phyloP scores from a whole-genome alignment of 2,797 vertebrate genomes.

The Garrulus glandarius region DNA sequence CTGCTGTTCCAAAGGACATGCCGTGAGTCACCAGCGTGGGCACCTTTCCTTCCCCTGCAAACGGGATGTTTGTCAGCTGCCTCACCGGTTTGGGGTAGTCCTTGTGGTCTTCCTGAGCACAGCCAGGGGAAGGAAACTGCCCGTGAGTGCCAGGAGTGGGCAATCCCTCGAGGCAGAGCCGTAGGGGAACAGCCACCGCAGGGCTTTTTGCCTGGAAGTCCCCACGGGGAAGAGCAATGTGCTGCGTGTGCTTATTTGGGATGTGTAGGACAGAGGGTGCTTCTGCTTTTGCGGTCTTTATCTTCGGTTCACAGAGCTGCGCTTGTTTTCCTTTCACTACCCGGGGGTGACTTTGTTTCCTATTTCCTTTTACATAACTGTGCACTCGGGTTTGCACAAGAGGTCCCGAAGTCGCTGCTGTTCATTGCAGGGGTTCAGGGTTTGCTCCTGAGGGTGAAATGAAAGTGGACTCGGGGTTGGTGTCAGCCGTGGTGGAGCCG shows the following conservation, averaged over 20 bases:
- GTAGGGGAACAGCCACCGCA: fast-evolving
- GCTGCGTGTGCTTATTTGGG: background rate
- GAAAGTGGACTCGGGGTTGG: background rate
- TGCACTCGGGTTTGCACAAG: background rate
- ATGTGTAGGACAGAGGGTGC: background rate
- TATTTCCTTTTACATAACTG: background rate
- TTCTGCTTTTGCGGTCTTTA: constrained; percentile 42
- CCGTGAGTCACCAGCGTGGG: background rate
- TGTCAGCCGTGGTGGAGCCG: background rate
- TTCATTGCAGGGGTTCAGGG: background rate
- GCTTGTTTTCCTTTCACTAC: constrained; percentile 37
- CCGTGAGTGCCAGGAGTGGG: background rate
- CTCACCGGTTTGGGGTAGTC: background rate
- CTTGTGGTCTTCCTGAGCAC: background rate
- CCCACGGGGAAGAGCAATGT: background rate
- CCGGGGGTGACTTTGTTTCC: background rate
- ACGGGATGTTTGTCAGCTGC: background rate
- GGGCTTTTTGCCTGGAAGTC: constrained; percentile 32
- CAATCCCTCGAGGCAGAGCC: fast-evolving
- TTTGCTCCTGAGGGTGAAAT: background rate
- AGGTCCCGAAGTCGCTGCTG: background rate
- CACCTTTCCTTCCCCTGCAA: background rate
- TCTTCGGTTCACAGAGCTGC: constrained; percentile 1
- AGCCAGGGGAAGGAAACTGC: background rate
- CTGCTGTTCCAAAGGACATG: background rate